Base-by-base conservation (phyloP, 23 tunicate genomes). In the Ascidia mentula region DNA sequence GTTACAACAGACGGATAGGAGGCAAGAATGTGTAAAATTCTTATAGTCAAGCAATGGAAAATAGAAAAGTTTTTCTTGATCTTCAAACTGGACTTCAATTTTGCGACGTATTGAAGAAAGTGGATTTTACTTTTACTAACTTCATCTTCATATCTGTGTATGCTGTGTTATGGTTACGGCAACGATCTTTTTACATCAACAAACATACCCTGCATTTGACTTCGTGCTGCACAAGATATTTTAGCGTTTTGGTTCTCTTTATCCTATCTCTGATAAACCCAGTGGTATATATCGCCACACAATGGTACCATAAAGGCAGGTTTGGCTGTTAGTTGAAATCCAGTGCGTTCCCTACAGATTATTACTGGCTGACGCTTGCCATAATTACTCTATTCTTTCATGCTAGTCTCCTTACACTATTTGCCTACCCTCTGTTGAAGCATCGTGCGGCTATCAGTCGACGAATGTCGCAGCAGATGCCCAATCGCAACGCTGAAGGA, bases 81-180 rank as follows among this genome's bases (percentile, higher is more conserved):
- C 37, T 77, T 1, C 0, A 12, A 0, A n/a, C 6, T 6, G 80
- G 32, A n/a, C 17, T 77, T 40, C 34, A 22, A 5, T 77, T 77
- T 24, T 77, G 80, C 20, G 69, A 77, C 69, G 80, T 24, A 20
- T 26, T 77, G 32, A 34, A 38, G 69, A 77, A 77, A 77, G 32
- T 77, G 30, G 80, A 77, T 28, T 77, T 77, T 37, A 77, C 80
- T 32, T 18, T 77, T 1, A 77, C 80, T 32, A 77, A 45, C 37
- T 77, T 77, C 34, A 77, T 77, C 32, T 77, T 77, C 80, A 77
- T 77, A 8, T 42, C 80, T 12, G 80, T 77, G 6, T 77, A 77
- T 37, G 37, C 80, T 15, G 45, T 79, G 40, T 24, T 79, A 74
- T 79, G 83, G 83, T n/a, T 65, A 36, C 74, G 83, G 1, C 83